Evolutionary conservation across 2,113 vertebrate genomes (phyloP).

Genomic region (Hippocampus comes): DNA sequence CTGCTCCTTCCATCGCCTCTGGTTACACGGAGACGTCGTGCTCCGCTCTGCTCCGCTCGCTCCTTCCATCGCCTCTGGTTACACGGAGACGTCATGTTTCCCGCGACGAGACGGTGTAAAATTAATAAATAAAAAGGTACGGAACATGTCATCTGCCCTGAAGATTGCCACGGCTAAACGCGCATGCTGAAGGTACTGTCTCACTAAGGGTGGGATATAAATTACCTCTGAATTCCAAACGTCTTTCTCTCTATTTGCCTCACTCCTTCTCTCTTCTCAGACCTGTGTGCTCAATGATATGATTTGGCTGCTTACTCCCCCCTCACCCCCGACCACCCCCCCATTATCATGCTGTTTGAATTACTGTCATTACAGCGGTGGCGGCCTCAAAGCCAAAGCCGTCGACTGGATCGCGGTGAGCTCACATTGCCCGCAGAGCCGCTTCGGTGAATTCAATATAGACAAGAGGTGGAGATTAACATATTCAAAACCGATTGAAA

Average conservation of each 20-base stretch:
- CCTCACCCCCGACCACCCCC: conserved; percentile 1
- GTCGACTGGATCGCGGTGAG: conserved; percentile 42
- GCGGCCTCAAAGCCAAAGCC: conserved; percentile 54
- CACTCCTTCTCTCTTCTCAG: conserved; percentile 49
- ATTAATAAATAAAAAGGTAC: conserved; percentile 71
- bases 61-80: conserved; percentile 63
- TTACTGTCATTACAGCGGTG: conserved; percentile 68
- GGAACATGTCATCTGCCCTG: conserved; percentile 68
- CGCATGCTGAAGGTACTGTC: conserved; percentile 54
- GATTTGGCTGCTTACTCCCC: conserved; percentile 61
- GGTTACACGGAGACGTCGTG: conserved; percentile 66
- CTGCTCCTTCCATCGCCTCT: conserved; percentile 58
- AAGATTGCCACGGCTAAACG: conserved; percentile 71
- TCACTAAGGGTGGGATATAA: conserved; percentile 61
- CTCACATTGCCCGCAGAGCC: conserved; percentile 58
- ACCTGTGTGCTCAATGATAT: conserved; percentile 63
- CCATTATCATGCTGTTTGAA: conserved; percentile 68
- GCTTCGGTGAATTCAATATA: conserved; percentile 61
- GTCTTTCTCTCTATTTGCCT: conserved; percentile 39
- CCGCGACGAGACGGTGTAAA: conserved; percentile 69
- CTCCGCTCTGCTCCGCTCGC: conserved; percentile 13
- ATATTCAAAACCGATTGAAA: conserved; percentile 65
- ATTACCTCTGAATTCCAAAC: conserved; percentile 67
- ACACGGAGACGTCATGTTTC: conserved; percentile 67
- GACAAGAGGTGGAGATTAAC: conserved; percentile 60